Percentiles rank a stretch among this genome's conserved stretches.
These are phyloP conservation scores for Leptopilina syphax DNA, from an alignment of 2,888 invertebrate genomes.

Conservation along the genomic window DNA sequence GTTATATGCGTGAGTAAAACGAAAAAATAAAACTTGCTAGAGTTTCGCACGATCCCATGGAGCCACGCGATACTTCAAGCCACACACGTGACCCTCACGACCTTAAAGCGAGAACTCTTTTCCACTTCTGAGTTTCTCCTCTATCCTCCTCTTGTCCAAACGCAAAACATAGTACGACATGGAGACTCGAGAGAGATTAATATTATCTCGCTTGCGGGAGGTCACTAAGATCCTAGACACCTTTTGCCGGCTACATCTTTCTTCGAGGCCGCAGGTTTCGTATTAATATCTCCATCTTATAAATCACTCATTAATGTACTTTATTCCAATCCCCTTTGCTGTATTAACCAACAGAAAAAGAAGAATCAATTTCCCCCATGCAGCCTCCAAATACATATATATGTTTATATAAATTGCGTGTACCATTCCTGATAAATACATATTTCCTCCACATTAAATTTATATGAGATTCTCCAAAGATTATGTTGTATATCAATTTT, in stretches of 20 bases:
- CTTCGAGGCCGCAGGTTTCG: slow-evolving; percentile 22
- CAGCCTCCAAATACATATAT: slow-evolving; percentile 17
- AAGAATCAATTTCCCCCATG: slow-evolving; percentile 15
- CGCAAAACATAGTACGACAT: slow-evolving; percentile 60
- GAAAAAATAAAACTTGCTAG: slow-evolving; percentile 55
- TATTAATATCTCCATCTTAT: slow-evolving; percentile 44
- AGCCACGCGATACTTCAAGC: slow-evolving; percentile 69
- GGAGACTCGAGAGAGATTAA: slow-evolving; percentile 62
- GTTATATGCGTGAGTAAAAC: slow-evolving; percentile 50
- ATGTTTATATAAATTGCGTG: slow-evolving; percentile 18
- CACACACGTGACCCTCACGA: slow-evolving; percentile 58
- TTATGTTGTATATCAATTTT: no score
- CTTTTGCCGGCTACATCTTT: slow-evolving; percentile 37
- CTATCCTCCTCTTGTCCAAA: slow-evolving; percentile 54
- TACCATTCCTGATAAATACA: slow-evolving; percentile 24
- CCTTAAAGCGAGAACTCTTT: slow-evolving; percentile 60
- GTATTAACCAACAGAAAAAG: slow-evolving; percentile 13
- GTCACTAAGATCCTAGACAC: slow-evolving; percentile 39
- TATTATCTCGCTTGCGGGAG: slow-evolving; percentile 59
- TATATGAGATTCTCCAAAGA: no score
- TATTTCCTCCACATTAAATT: no score
- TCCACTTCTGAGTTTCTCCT: slow-evolving; percentile 58
- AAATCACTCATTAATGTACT: slow-evolving; percentile 35
- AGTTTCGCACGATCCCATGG: slow-evolving; percentile 67
- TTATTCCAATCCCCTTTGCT: slow-evolving; percentile 23